phyloP scores from a whole-genome alignment of 2,113 vertebrate genomes.

The Rhinogobius similis region DNA sequence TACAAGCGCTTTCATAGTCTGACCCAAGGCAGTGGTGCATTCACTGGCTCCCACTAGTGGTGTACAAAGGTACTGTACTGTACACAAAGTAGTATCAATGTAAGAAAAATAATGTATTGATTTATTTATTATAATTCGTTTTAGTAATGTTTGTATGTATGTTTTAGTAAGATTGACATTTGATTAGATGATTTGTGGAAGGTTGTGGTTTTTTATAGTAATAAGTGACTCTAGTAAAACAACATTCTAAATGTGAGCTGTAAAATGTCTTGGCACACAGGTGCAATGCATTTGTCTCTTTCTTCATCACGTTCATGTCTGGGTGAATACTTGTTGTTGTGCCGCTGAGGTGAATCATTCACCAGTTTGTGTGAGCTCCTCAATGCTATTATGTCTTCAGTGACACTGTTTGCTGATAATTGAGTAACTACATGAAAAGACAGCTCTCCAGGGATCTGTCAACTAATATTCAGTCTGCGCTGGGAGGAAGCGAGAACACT shows the following conservation, averaged over 20 bases:
- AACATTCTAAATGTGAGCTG: not conserved
- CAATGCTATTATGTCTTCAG: slow-evolving; percentile 60
- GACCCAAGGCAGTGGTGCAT: slow-evolving; percentile 38
- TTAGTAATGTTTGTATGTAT: not conserved
- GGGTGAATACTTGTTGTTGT: slow-evolving; percentile 30
- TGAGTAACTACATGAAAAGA: slow-evolving; percentile 77
- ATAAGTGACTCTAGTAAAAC: not conserved
- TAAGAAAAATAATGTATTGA: not conserved
- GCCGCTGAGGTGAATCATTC: slow-evolving; percentile 52
- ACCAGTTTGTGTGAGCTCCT: slow-evolving; percentile 43
- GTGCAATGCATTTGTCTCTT: slow-evolving; percentile 35
- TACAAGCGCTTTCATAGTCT: slow-evolving; percentile 46
- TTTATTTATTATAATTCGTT: not conserved
- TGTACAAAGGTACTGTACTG: slow-evolving; percentile 18
- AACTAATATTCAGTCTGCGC: slow-evolving; percentile 48
- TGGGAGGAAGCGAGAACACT: slow-evolving; percentile 48
- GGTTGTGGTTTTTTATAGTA: not conserved
- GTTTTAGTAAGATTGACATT: not conserved
- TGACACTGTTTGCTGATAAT: slow-evolving; percentile 73
- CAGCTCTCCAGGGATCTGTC: slow-evolving; percentile 62
- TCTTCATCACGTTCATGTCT: slow-evolving; percentile 15
- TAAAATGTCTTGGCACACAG: slow-evolving; percentile 20
- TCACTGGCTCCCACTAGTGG: slow-evolving; percentile 78
- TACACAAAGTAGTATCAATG: not conserved
- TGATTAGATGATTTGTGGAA: not conserved